Base-by-base conservation (phyloP, 2,888 invertebrate species). In the Branchipolynoe longqiensis region DNA sequence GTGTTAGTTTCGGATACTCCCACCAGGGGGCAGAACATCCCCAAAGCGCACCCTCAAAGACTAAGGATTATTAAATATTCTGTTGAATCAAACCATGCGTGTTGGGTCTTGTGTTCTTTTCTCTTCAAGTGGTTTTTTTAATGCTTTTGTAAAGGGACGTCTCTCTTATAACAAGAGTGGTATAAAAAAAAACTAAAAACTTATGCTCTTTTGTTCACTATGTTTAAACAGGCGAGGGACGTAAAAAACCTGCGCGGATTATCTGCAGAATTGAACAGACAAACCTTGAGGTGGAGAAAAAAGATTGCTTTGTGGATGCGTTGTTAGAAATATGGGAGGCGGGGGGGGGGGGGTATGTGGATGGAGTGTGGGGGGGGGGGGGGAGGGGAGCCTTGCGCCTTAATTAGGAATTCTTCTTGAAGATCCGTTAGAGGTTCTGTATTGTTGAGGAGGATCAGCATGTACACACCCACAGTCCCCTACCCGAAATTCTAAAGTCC, bases 41-140 rank as follows among this genome's bases (percentile, higher is more conserved):
- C n/a, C n/a, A n/a, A n/a, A n/a, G n/a, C 8, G 48, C 48, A 8
- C 8, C 48, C 69, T 69, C 69, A 38, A 33, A 69, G 69, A 38
- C 36, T 36, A 33, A 33, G 18, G 69, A 62, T 62, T 38, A 69
- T 38, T 69, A 69, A 69, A 69, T 69, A 69, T 38, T 12, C 69
- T 33, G 69, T 38, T 69, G 69, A 69, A 36, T 69, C 69, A 69
- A 69, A 69, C 69, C 36, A 18, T 48, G 8, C 18, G 8, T 48
- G 8, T 8, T 8, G 48, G 48, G 48, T 8, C 48, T 8, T 8
- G 48, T 12, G 48, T 38, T 22, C 18, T 69, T 62, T 62, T 62
- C 8, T 18, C 48, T 48, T 8, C 8, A 48, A 48, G 8, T 28
- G 12, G 62, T 31, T 31, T 14, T 62, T 25, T 56, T 56, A n/a